These are phyloP conservation scores for Vespertilio murinus DNA, from an alignment of 2,797 vertebrate genomes.

Conservation along the genomic window DNA sequence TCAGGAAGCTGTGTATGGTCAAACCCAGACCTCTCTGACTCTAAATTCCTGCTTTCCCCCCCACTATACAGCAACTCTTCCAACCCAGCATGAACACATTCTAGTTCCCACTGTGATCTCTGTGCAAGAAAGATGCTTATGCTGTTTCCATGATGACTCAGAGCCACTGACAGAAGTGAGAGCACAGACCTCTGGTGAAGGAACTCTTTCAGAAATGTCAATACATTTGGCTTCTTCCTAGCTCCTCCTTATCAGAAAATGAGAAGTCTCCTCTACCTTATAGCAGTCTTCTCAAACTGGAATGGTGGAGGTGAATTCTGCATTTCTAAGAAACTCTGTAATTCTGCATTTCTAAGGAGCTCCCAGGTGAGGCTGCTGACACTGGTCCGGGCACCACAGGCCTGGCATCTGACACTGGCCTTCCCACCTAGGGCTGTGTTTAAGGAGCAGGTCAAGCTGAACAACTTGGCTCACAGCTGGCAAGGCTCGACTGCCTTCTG, in stretches of 20 bases:
- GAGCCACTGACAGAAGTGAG: not conserved
- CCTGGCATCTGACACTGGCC: not conserved
- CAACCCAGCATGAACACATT: not conserved
- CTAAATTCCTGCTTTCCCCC: not conserved
- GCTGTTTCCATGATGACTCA: not conserved
- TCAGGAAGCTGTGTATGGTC: not conserved
- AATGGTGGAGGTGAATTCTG: not conserved
- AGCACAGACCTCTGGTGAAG: not conserved
- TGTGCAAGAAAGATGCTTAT: not conserved
- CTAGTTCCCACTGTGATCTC: not conserved
- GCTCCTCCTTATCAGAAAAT: not conserved
- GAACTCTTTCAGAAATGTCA: not conserved
- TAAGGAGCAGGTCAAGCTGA: not conserved
- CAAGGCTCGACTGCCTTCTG: not conserved
- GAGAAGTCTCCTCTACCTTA: not conserved
- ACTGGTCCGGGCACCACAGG: not conserved
- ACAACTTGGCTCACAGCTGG: conserved; percentile 7
- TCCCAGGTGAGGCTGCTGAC: not conserved
- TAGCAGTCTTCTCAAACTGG: not conserved
- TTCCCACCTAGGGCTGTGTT: not conserved
- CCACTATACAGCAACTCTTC: not conserved
- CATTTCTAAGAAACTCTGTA: not conserved
- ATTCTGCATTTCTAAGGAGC: conserved; percentile 2
- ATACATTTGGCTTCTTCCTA: not conserved
- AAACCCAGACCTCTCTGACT: not conserved